Base-by-base conservation (phyloP, 1,140 invertebrate genomes). In the Papilio dardanus region DNA sequence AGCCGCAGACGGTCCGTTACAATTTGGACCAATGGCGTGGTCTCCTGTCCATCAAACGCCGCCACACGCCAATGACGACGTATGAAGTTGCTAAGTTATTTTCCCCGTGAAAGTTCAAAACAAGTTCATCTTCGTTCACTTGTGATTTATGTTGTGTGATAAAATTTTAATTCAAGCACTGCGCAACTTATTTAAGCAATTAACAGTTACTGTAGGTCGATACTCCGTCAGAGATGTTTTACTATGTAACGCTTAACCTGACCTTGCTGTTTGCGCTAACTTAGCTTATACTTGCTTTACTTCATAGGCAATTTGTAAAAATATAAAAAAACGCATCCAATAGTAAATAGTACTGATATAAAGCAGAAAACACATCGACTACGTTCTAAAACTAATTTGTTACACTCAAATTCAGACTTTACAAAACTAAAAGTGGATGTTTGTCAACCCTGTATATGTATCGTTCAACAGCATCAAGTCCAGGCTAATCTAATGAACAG, bases 21-120 rank as follows among this genome's bases (percentile, higher is more conserved):
- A 46, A 66, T 76, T 42, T 77, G 35, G 65, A 76, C 90, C 90
- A 92, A 91, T 90, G 21, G 78, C 67, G 78, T 66, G 12, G 31
- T 46, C 69, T 46, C n/a, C n/a, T 75, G 19, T 68, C 37, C 65
- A 76, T n/a, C n/a, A n/a, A n/a, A n/a, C n/a, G n/a, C n/a, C 40
- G 16, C 16, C 69, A 50, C 7, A 40, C 35, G 40, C 89, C 88
- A 90, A 91, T 91, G 75, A 71, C 50, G 46, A 10, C 8, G 65
- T 76, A 58, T 58, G 76, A 75, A 71, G 76, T 77, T 79, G 37
- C 67, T 62, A 66, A 35, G 75, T 80, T 69, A 79, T 77, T 84
- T 87, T 81, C 80, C 79, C 79, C 81, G 87, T 88, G 89, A 91
- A 91, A 91, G 88, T 90, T 88, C 76, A 87, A 84, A 86, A 77